These are phyloP conservation scores for Sarcophaga caerulescens DNA, from an alignment of 2,888 invertebrate species.

Conservation along the genomic window DNA sequence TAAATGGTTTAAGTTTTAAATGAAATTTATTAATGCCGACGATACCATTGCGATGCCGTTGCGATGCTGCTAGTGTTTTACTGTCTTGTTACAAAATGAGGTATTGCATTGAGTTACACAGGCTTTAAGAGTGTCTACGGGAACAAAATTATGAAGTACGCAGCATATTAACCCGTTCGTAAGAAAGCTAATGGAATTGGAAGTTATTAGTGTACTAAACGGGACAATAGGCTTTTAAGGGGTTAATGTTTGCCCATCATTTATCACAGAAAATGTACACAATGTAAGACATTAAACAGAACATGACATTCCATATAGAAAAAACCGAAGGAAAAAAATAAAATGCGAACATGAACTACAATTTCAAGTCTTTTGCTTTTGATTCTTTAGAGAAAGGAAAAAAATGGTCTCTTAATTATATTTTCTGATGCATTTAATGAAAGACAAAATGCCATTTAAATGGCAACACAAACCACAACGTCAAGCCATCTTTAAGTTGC, in stretches of 20 bases:
- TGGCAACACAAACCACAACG: slow-evolving; percentile 29
- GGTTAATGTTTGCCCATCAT: slow-evolving; percentile 45
- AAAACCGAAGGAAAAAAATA: background rate
- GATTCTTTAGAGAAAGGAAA: background rate
- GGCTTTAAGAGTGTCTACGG: slow-evolving; percentile 27
- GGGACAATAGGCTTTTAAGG: background rate
- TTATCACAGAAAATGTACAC: slow-evolving; percentile 36
- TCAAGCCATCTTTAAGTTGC: background rate
- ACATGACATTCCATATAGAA: background rate
- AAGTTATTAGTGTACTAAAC: too few species aligned
- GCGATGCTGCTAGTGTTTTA: background rate
- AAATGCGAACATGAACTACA: slow-evolving; percentile 5
- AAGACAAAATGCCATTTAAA: slow-evolving; percentile 56
- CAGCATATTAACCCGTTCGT: slow-evolving; percentile 53
- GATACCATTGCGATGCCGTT: background rate
- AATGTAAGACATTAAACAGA: slow-evolving; percentile 49
- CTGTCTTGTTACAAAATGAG: slow-evolving; percentile 22
- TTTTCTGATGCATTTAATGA: slow-evolving; percentile 50
- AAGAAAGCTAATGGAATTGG: background rate
- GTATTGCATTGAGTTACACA: slow-evolving; percentile 6
- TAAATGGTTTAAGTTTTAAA: slow-evolving; percentile 75
- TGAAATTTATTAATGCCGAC: slow-evolving; percentile 75
- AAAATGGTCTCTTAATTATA: slow-evolving; percentile 56
- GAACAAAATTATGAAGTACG: slow-evolving; percentile 30
- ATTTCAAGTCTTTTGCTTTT: background rate